Base-by-base conservation (phyloP, 2,888 invertebrate genomes). In the Agonum fuliginosum region DNA sequence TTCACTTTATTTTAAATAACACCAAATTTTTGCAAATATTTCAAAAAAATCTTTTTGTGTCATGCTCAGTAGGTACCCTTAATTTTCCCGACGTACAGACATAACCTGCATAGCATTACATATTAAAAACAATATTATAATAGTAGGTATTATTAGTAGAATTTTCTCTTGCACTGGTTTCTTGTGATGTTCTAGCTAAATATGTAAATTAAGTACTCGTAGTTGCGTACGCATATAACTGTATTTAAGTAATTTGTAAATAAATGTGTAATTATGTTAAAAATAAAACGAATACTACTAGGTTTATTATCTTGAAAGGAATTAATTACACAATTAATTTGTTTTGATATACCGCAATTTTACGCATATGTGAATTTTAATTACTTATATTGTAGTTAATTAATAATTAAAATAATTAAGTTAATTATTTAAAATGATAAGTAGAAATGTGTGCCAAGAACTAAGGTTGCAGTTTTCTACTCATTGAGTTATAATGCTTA, bases 281-380 rank as follows among this genome's bases (percentile, higher is more conserved):
- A 54, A 54, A 6, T 22, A 1, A n/a, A 54, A 12, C 20, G 8
- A 54, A 22, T 54, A n/a, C n/a, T 48, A 48, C n/a, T 48, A 48
- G 10, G 48, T 20, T 48, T 48, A 48, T 48, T 48, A 48, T 20
- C 20, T 22, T 48, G 20, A 22, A n/a, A 20, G 1, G 12, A 54
- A 54, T 54, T 54, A 54, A 54, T 54, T 24, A 54, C 10, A 8
- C 24, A 4, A 54, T 54, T 54, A 54, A 54, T 54, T 54, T 54
- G 12, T 27, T 54, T 54, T 54, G 24, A 48, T 24, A 24, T 12
- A 54, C 22, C 12, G 12, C 8, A 54, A 54, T 54, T 54, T 54
- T 54, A 54, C 22, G 24, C 54, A 54, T 24, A 54, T 54, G 4
- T 24, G 54, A 17, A 46, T 46, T 46, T 6, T 46, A 3, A 46